A percentile compares a stretch with the other conserved stretches of the same genome.
Conservation (phyloP, 2,113 vertebrate genomes). For the Cyanoramphus novaezelandiae region DNA sequence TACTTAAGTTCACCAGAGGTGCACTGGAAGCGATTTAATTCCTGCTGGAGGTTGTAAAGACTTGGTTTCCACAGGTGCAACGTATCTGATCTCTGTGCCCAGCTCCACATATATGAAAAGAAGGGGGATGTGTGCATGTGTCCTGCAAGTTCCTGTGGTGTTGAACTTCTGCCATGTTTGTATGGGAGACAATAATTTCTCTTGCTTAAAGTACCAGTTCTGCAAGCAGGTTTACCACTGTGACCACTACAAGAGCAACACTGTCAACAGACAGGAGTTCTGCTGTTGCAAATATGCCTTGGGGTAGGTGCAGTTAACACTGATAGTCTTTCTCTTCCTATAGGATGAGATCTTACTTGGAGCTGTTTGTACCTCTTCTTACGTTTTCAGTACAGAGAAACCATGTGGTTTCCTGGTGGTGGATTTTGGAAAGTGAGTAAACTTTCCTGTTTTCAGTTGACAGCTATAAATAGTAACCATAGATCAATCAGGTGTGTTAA, state of each 20-base stretch:
- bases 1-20: rapidly evolving
- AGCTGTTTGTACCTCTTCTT: neutral
- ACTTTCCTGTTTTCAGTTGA: neutral
- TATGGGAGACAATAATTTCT: neutral
- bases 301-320: neutral
- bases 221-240: neutral
- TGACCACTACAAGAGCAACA: rapidly evolving
- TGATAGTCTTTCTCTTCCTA: neutral
- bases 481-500: neutral
- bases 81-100: too few relatives aligned
- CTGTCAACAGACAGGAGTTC: neutral
- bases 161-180: neutral
- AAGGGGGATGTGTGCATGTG: neutral
- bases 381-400: rapidly evolving
- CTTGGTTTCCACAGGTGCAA: rapidly evolving
- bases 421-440: neutral
- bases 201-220: neutral
- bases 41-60: neutral
- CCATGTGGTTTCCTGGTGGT: neutral
- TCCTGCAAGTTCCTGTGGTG: neutral
- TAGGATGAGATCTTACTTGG: neutral
- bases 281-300: neutral
- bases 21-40: neutral
- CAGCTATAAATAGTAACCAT: neutral
- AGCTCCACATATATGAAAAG: neutral